Evolutionary conservation across 2,113 vertebrate species (phyloP), one percentile per base, ranked within the genome.

Genomic region (Pachycephala philippinensis): DNA sequence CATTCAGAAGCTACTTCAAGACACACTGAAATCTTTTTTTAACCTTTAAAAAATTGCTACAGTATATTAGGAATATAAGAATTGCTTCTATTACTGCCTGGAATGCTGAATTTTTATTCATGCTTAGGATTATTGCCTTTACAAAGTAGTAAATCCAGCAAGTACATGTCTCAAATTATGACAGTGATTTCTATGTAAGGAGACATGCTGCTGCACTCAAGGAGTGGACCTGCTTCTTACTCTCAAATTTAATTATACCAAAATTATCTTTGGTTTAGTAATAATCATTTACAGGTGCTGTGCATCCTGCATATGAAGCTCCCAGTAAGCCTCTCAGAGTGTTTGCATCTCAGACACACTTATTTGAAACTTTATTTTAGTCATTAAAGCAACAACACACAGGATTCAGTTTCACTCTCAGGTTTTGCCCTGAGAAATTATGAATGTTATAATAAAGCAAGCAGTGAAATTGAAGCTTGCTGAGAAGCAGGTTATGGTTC

Each of bases 101-200:
- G 33, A 94, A 75, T 71, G n/a, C 57, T 96, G 94, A 86, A 92
- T 83, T 93, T 94, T 97, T 95, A 94, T 95, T 95, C 88, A 63
- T 96, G 88, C 79, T 97, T 86, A 83, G 64, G 79, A 94, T 93
- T 94, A 96, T 88, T 95, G 68, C 77, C 77, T 71, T 94, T 85
- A 87, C 87, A 92, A 92, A 96, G 64, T 64, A 92, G 75, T 96
- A 93, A 91, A 95, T 96, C 86, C 81, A 95, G 77, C 35, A 35
- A 95, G 77, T 35, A 74, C 44, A 13, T n/a, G 54, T 35, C 61
- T 84, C 68, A 95, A 93, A 93, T 84, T 77, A 90, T 35, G 35
- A 56, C 83, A 86, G 82, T 40, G 64, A 90, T 95, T 95, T 92
- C 90, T 42, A 5, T 27, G 56, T 64, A 84, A 81, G 72, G 26